Conservation (phyloP, 2,113 vertebrate genomes). For the Takifugu bimaculatus region DNA sequence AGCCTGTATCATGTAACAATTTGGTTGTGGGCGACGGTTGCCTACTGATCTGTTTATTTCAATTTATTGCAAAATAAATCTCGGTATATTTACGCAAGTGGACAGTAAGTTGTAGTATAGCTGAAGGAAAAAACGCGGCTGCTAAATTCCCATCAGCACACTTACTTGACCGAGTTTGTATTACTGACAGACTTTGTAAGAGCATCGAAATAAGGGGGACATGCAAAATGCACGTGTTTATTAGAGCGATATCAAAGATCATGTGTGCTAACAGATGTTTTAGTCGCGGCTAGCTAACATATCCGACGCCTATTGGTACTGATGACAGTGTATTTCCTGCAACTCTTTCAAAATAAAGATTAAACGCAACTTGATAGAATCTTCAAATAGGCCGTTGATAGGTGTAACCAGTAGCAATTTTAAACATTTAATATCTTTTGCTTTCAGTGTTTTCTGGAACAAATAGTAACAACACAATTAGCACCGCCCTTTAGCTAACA, state of each 20-base stretch:
- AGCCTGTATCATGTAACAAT: too few relatives aligned
- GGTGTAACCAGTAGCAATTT: background rate
- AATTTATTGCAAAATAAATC: too few relatives aligned
- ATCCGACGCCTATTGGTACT: background rate
- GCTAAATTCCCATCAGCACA: conserved; percentile 7
- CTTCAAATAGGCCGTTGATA: background rate
- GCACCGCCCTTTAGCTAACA: too few relatives aligned
- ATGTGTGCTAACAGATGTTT: conserved; percentile 39
- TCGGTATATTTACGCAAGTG: too few relatives aligned
- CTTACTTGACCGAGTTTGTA: too few relatives aligned
- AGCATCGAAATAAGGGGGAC: too few relatives aligned
- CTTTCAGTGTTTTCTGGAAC: too few relatives aligned
- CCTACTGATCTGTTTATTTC: background rate
- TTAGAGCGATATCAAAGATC: conserved; percentile 26
- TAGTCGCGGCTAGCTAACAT: conserved; percentile 15
- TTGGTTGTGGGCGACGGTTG: background rate
- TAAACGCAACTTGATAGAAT: background rate
- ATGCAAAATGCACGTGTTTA: too few relatives aligned
- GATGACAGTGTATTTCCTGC: conserved; percentile 3
- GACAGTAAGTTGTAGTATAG: too few relatives aligned
- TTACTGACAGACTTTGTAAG: too few relatives aligned
- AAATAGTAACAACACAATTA: too few relatives aligned
- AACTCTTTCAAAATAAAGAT: conserved; percentile 17
- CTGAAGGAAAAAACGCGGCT: background rate
- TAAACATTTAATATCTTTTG: too few relatives aligned